Evolutionary conservation across 2,888 invertebrate species (phyloP).

Genomic region (Diplazon laetatorius): DNA sequence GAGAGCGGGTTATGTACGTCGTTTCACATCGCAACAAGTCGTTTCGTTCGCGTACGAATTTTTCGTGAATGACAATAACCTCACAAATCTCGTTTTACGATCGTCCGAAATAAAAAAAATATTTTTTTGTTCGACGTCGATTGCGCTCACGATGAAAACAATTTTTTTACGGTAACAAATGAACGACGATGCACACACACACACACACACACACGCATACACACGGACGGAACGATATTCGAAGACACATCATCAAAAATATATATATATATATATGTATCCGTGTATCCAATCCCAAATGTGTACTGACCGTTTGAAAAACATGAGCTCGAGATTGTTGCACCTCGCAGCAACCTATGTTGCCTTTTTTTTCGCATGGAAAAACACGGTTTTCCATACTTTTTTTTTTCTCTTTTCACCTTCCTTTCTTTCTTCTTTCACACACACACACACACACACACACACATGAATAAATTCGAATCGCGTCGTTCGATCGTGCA

Average conservation of each 20-base stretch:
- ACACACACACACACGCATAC: background rate
- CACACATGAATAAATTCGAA: constrained; percentile 25
- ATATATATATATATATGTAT: no score
- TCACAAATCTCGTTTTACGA: no score
- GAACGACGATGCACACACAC: background rate
- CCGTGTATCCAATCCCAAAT: constrained; percentile 71
- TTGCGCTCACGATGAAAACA: no score
- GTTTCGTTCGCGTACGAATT: no score
- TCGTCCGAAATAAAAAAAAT: background rate
- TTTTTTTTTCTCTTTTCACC: no score
- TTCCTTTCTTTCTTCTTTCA: no score
- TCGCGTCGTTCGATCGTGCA: constrained; percentile 11
- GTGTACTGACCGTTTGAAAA: constrained; percentile 75
- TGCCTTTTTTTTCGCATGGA: constrained; percentile 52
- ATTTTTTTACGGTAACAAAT: background rate
- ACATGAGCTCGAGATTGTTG: constrained; percentile 71
- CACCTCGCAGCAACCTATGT: constrained; percentile 31
- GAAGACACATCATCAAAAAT: constrained; percentile 73
- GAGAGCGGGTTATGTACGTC: constrained; percentile 21
- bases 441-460: no score
- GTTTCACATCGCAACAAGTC: background rate
- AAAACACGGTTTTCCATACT: constrained; percentile 41
- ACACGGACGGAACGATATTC: background rate
- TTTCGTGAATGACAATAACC: background rate
- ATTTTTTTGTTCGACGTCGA: background rate